Conservation (phyloP, 2,888 invertebrate species). For the Sphecodes monilicornis region DNA sequence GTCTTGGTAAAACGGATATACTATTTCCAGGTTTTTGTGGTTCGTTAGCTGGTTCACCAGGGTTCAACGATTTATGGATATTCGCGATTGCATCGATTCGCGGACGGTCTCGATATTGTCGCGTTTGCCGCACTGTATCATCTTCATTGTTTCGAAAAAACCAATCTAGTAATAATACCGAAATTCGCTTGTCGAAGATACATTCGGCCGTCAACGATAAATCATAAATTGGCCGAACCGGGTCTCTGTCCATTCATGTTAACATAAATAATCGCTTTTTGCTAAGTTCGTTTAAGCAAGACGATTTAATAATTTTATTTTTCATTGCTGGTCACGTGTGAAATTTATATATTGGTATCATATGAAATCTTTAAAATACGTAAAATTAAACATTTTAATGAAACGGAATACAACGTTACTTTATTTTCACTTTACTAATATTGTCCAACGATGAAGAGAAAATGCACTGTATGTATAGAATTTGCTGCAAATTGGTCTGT, state of each 20-base stretch:
- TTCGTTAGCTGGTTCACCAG: not conserved
- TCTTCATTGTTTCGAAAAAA: slow-evolving; percentile 54
- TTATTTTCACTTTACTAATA: not conserved
- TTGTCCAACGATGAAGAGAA: not conserved
- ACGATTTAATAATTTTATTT: too few species aligned
- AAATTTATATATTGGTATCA: not conserved
- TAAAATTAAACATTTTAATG: not conserved
- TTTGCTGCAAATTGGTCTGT: not conserved
- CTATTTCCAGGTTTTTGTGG: not conserved
- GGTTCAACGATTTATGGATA: slow-evolving; percentile 34
- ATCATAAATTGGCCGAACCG: slow-evolving; percentile 38
- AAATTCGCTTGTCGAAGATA: slow-evolving; percentile 51
- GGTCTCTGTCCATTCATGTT: slow-evolving; percentile 23
- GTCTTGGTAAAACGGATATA: not conserved
- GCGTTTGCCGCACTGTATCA: slow-evolving; percentile 22
- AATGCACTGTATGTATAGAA: not conserved
- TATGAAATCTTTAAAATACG: not conserved
- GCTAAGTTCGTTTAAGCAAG: slow-evolving; percentile 24
- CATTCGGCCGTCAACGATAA: slow-evolving; percentile 48
- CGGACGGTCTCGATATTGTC: slow-evolving; percentile 38
- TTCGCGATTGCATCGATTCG: slow-evolving; percentile 29
- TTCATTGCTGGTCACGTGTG: not conserved
- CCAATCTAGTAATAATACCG: slow-evolving; percentile 53
- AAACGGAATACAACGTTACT: not conserved
- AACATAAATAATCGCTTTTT: slow-evolving; percentile 28